Evolutionary conservation across 2,113 vertebrate species (phyloP), one percentile per base, ranked within the genome.

Genomic region (western clawed frog (Xenopus tropicalis)): DNA sequence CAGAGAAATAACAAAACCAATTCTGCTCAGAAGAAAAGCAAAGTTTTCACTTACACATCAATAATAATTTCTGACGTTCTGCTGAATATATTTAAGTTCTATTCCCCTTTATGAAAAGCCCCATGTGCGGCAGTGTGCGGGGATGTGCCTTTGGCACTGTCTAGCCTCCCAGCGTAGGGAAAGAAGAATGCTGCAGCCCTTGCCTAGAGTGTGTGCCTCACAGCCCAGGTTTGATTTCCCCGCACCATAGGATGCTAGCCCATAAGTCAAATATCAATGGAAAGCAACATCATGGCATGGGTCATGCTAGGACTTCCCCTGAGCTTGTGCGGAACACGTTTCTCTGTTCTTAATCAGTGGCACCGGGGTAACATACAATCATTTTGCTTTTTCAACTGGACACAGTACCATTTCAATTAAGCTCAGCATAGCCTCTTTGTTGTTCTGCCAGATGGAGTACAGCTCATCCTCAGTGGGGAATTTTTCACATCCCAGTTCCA

Each of bases 401-500:
- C 58, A 70, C 43, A 58, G 0, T 89, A 98, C 97, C 86, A 89
- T 95, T 88, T 98, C 96, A 78, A 98, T 66, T 78, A 96, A 95
- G 80, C 74, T 91, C 73, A 99, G 86, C 14, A 99, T 87, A 0
- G 96, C 84, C 77, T 96, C 96, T 78, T 95, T 98, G 82, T 98
- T 98, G 78, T 94, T 89, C 51, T 92, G 93, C 97, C 97, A 99
- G 46, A 94, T 89, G 0, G 90, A 82, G 52, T 95, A 96, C 1
- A 99, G 90, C n/a, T 96, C 95, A 6, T 87, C 92, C 72, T 93
- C 93, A 1, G 93, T 82, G 3, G 97, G 97, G 83, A 95, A 99
- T 81, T 99, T 99, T 66, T 95, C 91, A 4, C 97, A 99, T 78
- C 97, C 96, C 20, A 99, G 92, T 82, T 99, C 97, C 88, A 99